Conservation (phyloP, 2,797 vertebrate genomes). For the Nyctibius grandis region DNA sequence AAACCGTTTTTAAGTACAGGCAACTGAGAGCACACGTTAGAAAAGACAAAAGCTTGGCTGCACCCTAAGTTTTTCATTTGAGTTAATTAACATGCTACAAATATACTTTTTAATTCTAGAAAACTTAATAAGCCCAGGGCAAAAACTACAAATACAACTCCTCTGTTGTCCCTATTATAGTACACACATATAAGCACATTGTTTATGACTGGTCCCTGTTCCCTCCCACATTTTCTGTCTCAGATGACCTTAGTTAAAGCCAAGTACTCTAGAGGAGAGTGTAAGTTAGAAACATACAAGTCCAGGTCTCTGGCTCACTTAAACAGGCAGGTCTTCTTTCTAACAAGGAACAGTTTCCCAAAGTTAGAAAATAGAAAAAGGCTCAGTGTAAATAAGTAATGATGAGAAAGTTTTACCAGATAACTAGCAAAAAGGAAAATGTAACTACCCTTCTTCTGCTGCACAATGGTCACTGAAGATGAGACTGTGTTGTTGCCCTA, state of each 20-base stretch:
- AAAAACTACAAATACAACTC: background rate
- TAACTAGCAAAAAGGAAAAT: background rate
- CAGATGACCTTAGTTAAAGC: background rate
- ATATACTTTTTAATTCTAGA: background rate
- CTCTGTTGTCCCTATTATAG: background rate
- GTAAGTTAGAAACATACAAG: background rate
- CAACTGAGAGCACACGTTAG: background rate
- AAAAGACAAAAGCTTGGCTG: background rate
- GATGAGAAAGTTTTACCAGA: background rate
- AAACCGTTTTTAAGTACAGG: background rate
- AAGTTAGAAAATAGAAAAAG: background rate
- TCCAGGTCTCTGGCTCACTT: background rate
- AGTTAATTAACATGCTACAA: background rate
- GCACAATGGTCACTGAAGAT: background rate
- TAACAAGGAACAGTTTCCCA: background rate
- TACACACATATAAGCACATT: background rate
- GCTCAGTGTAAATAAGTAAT: background rate
- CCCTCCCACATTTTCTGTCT: background rate
- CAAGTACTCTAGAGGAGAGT: background rate
- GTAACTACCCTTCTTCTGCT: background rate
- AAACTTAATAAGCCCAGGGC: background rate
- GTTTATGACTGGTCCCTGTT: background rate
- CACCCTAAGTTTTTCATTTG: background rate
- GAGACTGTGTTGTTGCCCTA: background rate
- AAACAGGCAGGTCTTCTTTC: background rate